Evolutionary conservation across 2,113 vertebrate species (phyloP), one percentile per base, ranked within the genome.

Genomic region (Atractosteus spatula): DNA sequence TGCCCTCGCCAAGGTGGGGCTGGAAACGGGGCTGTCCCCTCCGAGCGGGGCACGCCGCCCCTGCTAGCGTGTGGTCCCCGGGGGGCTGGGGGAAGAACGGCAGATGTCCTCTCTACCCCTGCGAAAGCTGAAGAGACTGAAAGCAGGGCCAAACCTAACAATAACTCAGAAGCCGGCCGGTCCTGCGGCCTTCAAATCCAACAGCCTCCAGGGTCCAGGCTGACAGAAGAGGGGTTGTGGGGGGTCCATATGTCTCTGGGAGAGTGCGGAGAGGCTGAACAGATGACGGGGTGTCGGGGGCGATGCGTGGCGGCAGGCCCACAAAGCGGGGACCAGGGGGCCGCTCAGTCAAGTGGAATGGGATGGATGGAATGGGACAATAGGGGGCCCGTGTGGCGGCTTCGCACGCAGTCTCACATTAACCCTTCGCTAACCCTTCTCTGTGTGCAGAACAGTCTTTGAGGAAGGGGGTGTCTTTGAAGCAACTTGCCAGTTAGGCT

Each of bases 21-120:
- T 51, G 47, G 47, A 51, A 51, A 10, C 5, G 10, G 47, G 10
- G 10, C 47, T 51, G 47, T 29, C 29, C 29, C 29, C 29, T 29
- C 29, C 29, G 29, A 29, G 29, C 29, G 29, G 29, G 29, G 29
- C 29, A 29, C 1, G 29, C 47, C 10, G 47, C 47, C 47, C 47
- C 47, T 51, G 5, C 47, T 5, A 51, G 10, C 5, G 10, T 10
- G 10, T 51, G 47, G 29, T 29, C 47, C 47, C 5, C 0, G 47
- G 47, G 10, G 47, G 10, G 10, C 10, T 10, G 10, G 47, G 47
- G 66, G 17, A 16, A 72, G 87, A 82, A 89, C 70, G 74, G 85
- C 90, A 91, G 90, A 91, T 91, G 90, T 91, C 86, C 80, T 73
- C 84, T 85, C 85, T 81, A 68, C 86, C 84, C 76, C 84, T 78